Evolutionary conservation across 2,797 vertebrate species (phyloP), one percentile per base, ranked within the genome.

Genomic region (Falco concolor): DNA sequence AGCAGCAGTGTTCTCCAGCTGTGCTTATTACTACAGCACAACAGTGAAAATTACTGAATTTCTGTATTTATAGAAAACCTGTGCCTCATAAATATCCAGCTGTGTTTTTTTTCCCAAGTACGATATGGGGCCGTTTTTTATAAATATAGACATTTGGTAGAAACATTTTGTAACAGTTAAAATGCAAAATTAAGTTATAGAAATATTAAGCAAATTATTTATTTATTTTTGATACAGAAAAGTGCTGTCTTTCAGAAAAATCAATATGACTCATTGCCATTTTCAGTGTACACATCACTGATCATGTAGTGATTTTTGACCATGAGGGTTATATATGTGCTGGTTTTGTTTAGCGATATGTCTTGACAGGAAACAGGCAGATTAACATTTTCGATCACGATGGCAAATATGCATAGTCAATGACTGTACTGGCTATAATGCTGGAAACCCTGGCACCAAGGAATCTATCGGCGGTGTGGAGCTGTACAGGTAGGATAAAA

Each of bases 31-130:
- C 44, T 53, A 56, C 40, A 70, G 70, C 36, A 30, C 52, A 84
- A 73, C 84, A 79, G 52, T 88, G 84, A 76, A 84, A 95, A 96
- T 93, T 95, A 91, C 44, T 7, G 4, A 79, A 89, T 93, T 89
- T 95, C 76, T 96, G 10, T 89, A 93, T 97, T 96, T 96, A 90
- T 94, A 90, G 60, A 95, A 95, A 97, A 90, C 74, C 84, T 8
- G 8, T 82, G 45, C 32, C 56, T 95, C 67, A 70, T 84, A 93
- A 95, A 87, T 64, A 89, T 74, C 83, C 90, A 96, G 70, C 70
- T 90, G 87, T 0, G 13, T 47, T 77, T 93, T 94, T 38, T 38
- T 93, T 69, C 82, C 23, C 52, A 52, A 65, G 45, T 42, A 88
- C 28, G 76, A 53, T 67, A 90, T 74, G 36, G 32, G 73, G 44